Evolutionary conservation across 2,113 vertebrate genomes (phyloP).

Genomic region (Petroica traversi): DNA sequence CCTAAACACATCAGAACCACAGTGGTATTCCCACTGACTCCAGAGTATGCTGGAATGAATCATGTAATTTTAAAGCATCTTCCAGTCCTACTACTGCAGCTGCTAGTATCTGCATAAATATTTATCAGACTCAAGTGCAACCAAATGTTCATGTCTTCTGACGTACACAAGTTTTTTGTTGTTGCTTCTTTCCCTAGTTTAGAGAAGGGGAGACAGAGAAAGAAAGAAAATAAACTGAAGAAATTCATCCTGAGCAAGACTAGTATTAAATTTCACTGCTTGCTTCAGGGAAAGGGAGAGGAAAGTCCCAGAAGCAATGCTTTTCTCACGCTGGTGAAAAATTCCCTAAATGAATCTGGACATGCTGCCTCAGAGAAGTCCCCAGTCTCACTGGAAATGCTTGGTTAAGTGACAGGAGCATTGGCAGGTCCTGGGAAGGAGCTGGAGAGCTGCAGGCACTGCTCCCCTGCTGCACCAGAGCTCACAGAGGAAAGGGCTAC

Average conservation of each 20-base stretch:
- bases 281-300: background rate
- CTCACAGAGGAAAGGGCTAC: accelerated
- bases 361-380: background rate
- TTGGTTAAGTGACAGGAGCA: background rate
- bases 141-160: background rate
- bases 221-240: background rate
- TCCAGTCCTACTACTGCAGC: background rate
- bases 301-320: background rate
- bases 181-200: background rate
- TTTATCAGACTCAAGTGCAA: background rate
- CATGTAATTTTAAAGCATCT: background rate
- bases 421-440: background rate
- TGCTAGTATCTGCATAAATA: background rate
- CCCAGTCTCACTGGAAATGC: background rate
- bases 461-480: accelerated
- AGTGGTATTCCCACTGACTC: background rate
- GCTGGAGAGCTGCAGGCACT: background rate
- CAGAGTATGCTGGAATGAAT: background rate
- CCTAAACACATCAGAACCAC: background rate
- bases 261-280: background rate
- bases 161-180: background rate
- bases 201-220: background rate
- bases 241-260: background rate
- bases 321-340: background rate
- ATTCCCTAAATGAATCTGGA: background rate